These are phyloP conservation scores for Oreochromis spilurus DNA, from an alignment of 2,113 vertebrate species.

Conservation along the genomic window DNA sequence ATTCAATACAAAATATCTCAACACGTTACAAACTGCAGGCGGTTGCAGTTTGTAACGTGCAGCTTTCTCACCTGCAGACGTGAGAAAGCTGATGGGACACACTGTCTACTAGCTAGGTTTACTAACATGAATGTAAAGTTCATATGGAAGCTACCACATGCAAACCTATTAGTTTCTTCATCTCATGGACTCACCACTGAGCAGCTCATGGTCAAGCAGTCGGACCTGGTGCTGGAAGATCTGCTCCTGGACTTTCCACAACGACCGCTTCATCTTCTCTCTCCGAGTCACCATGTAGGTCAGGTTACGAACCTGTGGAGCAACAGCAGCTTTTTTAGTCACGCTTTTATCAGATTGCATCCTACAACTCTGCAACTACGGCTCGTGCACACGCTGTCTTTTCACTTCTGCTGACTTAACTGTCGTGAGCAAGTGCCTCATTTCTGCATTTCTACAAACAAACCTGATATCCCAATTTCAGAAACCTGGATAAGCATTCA, in stretches of 20 bases:
- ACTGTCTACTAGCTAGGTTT: neutral
- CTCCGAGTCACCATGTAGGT: conserved; percentile 98
- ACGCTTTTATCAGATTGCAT: neutral
- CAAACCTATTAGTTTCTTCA: neutral
- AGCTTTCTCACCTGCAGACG: neutral
- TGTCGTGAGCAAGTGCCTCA: neutral
- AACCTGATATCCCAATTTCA: neutral
- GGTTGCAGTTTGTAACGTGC: accelerated
- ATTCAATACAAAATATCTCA: neutral
- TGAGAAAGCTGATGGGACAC: neutral
- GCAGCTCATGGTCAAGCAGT: conserved; percentile 83
- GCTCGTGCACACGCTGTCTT: neutral
- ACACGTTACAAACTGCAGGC: accelerated
- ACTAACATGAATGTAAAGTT: neutral
- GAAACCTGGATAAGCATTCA: neutral
- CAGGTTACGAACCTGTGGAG: conserved; percentile 88
- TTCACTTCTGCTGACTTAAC: neutral
- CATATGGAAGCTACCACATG: neutral
- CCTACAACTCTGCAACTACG: neutral
- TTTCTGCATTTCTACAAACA: neutral
- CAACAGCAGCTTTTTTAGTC: neutral
- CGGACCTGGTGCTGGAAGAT: conserved; percentile 87
- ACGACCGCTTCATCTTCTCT: conserved; percentile 94
- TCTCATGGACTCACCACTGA: conserved; percentile 75
- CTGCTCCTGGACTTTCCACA: conserved; percentile 94